Evolutionary conservation across 2,797 vertebrate genomes (phyloP), one percentile per base, ranked within the genome.

Genomic region (Falco concolor): DNA sequence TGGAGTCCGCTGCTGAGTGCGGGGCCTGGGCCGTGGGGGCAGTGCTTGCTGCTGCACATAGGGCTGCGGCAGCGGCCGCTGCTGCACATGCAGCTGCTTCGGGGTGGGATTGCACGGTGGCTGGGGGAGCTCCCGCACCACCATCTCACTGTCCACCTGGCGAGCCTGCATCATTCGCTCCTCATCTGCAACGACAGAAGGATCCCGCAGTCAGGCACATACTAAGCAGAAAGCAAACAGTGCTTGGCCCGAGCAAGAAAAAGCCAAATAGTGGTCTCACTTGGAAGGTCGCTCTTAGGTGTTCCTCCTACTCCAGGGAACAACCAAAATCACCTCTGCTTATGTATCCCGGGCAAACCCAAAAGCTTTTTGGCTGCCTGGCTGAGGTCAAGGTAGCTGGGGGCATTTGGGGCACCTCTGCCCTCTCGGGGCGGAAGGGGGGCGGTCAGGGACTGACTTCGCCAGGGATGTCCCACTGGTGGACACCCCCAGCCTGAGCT

Each of bases 11-110:
- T 69, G 95, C 38, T 92, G 95, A 1, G 75, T 27, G 34, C 97
- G 96, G 8, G 97, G 93, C 63, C 84, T 75, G 13, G 97, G 97
- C 57, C 19, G 89, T 0, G 94, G 95, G 6, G 94, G 87, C 10
- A 22, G 16, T 0, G 28, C 7, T n/a, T 72, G 78, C n/a, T 60
- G 89, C 22, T 30, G 89, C 21, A 4, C 7, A 9, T 69, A 69
- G 44, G 84, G 70, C 83, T 36, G 81, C 0, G 92, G 84, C 68
- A 77, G 86, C 0, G 80, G 93, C 50, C 56, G 67, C 73, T 87
- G 82, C 83, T 88, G 96, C 24, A 84, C 19, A 0, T 20, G 32
- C 38, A 27, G n/a, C 63, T 90, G 91, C 67, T 9, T 85, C 0
- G 24, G 63, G 23, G 57, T 36, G 30, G 38, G 80, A 6, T 42